Percentiles rank a stretch among this genome's conserved stretches.
phyloP scores from a whole-genome alignment of 2,113 vertebrate genomes.

The Ceyx cyanopectus region DNA sequence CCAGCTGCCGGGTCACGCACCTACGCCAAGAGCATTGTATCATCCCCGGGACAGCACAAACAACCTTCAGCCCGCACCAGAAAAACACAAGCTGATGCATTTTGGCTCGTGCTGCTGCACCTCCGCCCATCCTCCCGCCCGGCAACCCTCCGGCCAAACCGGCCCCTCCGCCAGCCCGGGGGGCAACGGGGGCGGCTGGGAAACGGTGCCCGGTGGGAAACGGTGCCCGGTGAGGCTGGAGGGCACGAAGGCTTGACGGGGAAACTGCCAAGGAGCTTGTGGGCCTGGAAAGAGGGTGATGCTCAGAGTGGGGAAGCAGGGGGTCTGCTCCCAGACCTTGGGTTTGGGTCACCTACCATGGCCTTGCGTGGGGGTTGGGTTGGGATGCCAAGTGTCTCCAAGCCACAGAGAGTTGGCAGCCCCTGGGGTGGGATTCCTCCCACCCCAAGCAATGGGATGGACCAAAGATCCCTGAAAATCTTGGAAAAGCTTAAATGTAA shows the following conservation, averaged over 20 bases:
- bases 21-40: conserved; percentile 45
- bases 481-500: neutral
- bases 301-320: neutral
- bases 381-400: neutral
- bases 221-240: rapidly evolving
- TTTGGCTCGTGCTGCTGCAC: neutral
- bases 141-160: neutral
- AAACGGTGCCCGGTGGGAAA: neutral
- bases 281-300: rapidly evolving
- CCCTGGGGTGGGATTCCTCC: neutral
- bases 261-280: rapidly evolving
- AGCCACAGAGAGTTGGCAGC: rapidly evolving
- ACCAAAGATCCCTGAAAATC: neutral
- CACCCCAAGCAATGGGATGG: neutral
- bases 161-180: neutral
- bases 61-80: conserved; percentile 28
- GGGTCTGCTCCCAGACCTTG: rapidly evolving
- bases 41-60: conserved; percentile 35
- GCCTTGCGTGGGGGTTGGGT: neutral
- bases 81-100: conserved; percentile 55
- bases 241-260: rapidly evolving
- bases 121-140: conserved; percentile 40
- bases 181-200: rapidly evolving
- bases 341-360: rapidly evolving
- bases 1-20: neutral